phyloP scores from a whole-genome alignment of 2,113 vertebrate species.

The Dasyurus viverrinus region DNA sequence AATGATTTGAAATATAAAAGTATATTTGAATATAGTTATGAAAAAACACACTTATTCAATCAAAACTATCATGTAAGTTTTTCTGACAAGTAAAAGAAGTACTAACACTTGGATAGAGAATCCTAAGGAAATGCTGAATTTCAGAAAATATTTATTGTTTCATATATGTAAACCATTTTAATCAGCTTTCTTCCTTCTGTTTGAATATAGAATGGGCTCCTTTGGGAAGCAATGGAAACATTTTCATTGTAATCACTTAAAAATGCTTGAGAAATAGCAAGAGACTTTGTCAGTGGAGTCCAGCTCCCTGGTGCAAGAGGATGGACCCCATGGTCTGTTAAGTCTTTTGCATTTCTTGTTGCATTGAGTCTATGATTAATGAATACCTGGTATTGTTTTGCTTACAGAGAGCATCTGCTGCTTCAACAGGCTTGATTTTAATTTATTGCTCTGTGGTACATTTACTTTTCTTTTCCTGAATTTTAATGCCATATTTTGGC shows the following conservation, averaged over 20 bases:
- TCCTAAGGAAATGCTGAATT: not conserved
- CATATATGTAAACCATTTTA: not conserved
- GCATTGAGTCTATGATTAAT: constrained; percentile 33
- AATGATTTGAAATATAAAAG: constrained; percentile 5
- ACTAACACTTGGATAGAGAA: not conserved
- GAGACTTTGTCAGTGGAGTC: not conserved
- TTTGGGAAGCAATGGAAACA: not conserved
- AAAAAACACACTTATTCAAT: not conserved
- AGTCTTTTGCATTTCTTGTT: not conserved
- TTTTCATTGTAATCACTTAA: not conserved
- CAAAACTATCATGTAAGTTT: not conserved
- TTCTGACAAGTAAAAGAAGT: not conserved
- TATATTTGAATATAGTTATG: not conserved
- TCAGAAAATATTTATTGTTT: not conserved
- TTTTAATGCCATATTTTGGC: constrained; percentile 19
- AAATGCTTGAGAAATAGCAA: not conserved
- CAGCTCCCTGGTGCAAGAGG: not conserved
- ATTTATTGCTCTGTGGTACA: constrained; percentile 12
- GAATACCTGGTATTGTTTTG: constrained; percentile 13
- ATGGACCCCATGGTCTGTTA: not conserved
- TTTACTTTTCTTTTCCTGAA: constrained; percentile 53
- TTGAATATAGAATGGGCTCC: not conserved
- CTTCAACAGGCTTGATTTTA: constrained; percentile 47
- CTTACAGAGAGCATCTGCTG: constrained; percentile 12
- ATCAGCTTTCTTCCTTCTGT: not conserved